Conservation (phyloP, 1,140 invertebrate genomes). For the Meloidogyne floridensis region DNA sequence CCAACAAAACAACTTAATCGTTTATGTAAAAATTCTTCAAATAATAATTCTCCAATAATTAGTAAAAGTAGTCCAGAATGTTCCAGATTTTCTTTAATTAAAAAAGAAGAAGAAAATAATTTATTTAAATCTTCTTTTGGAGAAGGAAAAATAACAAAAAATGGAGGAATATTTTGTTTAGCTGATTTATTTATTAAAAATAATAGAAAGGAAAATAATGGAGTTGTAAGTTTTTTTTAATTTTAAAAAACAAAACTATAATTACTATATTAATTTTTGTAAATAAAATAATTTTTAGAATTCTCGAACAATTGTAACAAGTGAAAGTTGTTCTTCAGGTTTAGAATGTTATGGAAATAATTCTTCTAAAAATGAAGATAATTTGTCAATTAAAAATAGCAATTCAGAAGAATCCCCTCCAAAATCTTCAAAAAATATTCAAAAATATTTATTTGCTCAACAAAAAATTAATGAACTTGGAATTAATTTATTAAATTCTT, state of each 20-base stretch:
- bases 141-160: not conserved
- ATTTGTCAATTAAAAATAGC: not conserved
- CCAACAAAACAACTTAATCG: not conserved
- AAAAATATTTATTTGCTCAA: not conserved
- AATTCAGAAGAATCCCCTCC: not conserved
- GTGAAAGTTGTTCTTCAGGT: not conserved
- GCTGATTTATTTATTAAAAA: not conserved
- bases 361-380: not conserved
- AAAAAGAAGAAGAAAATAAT: not conserved
- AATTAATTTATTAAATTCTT: constrained; percentile 5
- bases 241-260: no score
- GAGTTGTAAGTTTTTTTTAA: no score
- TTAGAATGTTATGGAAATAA: not conserved
- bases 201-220: not conserved
- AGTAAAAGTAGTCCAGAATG: constrained; percentile 9
- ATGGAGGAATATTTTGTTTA: not conserved
- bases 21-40: not conserved
- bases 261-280: not conserved
- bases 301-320: not conserved
- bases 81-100: not conserved
- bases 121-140: not conserved
- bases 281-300: not conserved
- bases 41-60: not conserved
- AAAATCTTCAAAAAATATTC: not conserved
- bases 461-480: not conserved